phyloP scores from a whole-genome alignment of 2,113 vertebrate species.

The Syngnathus scovelli region DNA sequence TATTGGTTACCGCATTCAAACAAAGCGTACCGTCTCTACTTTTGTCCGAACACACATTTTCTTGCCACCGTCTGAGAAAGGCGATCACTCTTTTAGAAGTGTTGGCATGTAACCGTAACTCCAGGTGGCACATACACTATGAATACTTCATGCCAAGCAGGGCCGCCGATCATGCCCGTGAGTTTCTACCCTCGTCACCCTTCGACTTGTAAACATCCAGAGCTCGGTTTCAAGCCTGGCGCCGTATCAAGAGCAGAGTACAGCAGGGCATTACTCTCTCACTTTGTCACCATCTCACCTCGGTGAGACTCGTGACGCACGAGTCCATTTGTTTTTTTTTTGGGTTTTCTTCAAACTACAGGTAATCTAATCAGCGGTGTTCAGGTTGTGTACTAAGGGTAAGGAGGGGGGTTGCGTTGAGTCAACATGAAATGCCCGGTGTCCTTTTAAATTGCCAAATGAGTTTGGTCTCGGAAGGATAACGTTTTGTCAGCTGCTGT shows the following conservation, averaged over 20 bases:
- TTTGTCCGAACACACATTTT: conserved; percentile 57
- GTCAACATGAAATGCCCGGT: background rate
- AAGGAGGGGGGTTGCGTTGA: conserved; percentile 6
- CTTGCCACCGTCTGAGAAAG: conserved; percentile 67
- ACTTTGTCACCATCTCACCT: conserved; percentile 54
- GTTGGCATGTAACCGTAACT: conserved; percentile 75
- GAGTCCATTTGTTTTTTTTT: conserved; percentile 22
- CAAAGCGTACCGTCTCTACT: conserved; percentile 1
- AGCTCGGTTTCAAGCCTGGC: conserved; percentile 63
- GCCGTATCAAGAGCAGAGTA: conserved; percentile 43
- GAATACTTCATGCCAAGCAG: conserved; percentile 74
- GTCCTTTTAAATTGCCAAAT: conserved; percentile 53
- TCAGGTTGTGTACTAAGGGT: conserved; percentile 12
- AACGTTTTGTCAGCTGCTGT: conserved; percentile 57
- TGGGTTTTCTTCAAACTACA: conserved; percentile 7
- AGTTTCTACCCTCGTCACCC: conserved; percentile 64
- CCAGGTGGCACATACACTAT: conserved; percentile 72
- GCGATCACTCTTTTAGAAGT: conserved; percentile 66
- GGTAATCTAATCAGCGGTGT: conserved; percentile 34
- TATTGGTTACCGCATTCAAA: background rate
- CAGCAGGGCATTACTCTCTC: conserved; percentile 52
- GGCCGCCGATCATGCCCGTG: conserved; percentile 71
- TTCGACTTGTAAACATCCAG: conserved; percentile 57
- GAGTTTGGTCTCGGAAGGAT: conserved; percentile 58
- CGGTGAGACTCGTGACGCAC: conserved; percentile 43